Percentiles rank a stretch among this genome's conserved stretches.
phyloP scores from a whole-genome alignment of 1,140 invertebrate species.

The Drosophila lacteicornis region DNA sequence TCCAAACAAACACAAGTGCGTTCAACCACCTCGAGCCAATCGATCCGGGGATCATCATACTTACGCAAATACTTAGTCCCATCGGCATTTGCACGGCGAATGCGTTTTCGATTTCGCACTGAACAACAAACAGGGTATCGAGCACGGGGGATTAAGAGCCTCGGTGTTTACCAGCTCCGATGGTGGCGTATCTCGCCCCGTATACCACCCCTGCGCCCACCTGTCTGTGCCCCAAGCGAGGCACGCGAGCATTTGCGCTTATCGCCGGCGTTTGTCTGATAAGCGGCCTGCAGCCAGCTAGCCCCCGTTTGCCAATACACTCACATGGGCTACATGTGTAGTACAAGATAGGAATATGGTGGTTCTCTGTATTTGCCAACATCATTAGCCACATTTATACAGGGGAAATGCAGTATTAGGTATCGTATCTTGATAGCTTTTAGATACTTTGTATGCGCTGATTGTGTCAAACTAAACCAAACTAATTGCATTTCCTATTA shows the following conservation, averaged over 20 bases:
- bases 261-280: conserved; percentile 62
- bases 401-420: neutral
- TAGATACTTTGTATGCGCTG: neutral
- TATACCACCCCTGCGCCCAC: conserved; percentile 5
- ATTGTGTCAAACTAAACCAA: neutral
- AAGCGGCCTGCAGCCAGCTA: conserved; percentile 43
- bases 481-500: no score
- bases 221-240: conserved; percentile 20
- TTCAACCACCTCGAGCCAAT: conserved; percentile 64
- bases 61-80: conserved; percentile 18
- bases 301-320: conserved; percentile 27
- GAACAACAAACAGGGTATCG: conserved; percentile 56
- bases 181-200: neutral
- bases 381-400: neutral
- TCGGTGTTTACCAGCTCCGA: conserved; percentile 4
- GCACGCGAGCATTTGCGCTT: conserved; percentile 73
- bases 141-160: conserved; percentile 40
- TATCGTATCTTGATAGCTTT: neutral
- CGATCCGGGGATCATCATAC: conserved; percentile 28
- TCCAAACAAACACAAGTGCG: conserved; percentile 48
- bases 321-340: neutral
- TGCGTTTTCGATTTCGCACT: conserved; percentile 52
- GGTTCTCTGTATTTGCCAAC: conserved; percentile 33
- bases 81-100: conserved; percentile 23
- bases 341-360: neutral